Evolutionary conservation across 1,140 invertebrate species (phyloP).

Genomic region (Lanistes nyassanus): DNA sequence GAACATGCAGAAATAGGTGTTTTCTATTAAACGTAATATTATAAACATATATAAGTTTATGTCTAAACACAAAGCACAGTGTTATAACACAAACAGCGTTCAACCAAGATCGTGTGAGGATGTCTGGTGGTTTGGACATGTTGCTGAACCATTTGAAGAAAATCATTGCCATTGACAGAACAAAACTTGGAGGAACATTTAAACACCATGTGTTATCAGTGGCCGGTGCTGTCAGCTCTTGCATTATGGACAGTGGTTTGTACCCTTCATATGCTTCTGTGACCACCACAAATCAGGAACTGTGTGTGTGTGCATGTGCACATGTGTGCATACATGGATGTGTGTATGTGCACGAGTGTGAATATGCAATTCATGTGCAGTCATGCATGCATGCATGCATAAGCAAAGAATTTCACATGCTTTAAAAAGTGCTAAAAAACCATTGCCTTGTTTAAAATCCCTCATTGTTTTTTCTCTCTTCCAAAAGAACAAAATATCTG

Average conservation of each 20-base stretch:
- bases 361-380: too few relatives aligned
- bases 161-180: background rate
- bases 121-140: slow-evolving; percentile 3
- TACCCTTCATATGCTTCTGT: background rate
- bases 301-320: background rate
- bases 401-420: too few relatives aligned
- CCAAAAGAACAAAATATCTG: background rate
- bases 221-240: background rate
- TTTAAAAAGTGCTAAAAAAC: too few relatives aligned
- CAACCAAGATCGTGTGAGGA: slow-evolving; percentile 15
- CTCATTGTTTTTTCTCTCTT: too few relatives aligned
- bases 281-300: background rate
- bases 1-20: too few relatives aligned
- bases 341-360: background rate
- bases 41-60: too few relatives aligned
- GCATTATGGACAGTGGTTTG: slow-evolving; percentile 10
- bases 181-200: background rate
- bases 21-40: too few relatives aligned
- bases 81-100: background rate
- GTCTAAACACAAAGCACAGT: too few relatives aligned
- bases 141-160: slow-evolving; percentile 5
- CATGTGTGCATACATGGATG: background rate
- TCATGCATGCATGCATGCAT: too few relatives aligned
- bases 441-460: too few relatives aligned
- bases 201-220: background rate